Evolutionary conservation across 2,797 vertebrate species (phyloP), one percentile per base, ranked within the genome.

Genomic region (Crocodylus rhombifer): DNA sequence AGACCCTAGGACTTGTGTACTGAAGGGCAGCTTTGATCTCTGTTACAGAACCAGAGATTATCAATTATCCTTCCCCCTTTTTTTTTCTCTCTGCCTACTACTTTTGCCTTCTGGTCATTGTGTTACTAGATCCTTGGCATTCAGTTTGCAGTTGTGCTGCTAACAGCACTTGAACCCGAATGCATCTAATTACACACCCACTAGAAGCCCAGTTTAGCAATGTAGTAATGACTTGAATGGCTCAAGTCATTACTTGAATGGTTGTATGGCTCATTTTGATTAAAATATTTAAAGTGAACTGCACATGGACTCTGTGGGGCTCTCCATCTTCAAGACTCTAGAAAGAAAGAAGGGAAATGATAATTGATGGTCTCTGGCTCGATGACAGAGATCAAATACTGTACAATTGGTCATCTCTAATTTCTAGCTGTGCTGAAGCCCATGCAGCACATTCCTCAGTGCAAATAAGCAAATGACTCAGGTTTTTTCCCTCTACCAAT

Each of bases 181-280:
- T 51, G 16, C 14, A 83, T 56, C 82, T 20, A 42, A 5, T 62
- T n/a, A 1, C n/a, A 8, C 0, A 0, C 5, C 12, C 0, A 7
- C 26, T 33, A 65, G 76, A 75, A 6, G 8, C 28, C 25, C 84
- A 30, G 62, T 25, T 80, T 55, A 80, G 42, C 25, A 55, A 28
- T 15, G 18, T 7, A 11, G 26, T 65, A 3, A 3, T 21, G 42
- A 9, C 15, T 65, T 25, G 78, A 30, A 11, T 30, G 23, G 33
- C 15, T 42, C 33, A 36, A 36, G 33, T 36, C 25, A 13, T 57
- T 57, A 4, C 20, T 75, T 11, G 17, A 56, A n/a, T 23, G 60
- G 10, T 23, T 65, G 13, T 65, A n/a, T 58, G 57, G 0, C 4
- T 20, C 71, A 77, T 51, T 2, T 28, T 74, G 75, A 80, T 64